These are phyloP conservation scores for Planococcus citri DNA, from an alignment of 1,140 invertebrate species.

Conservation along the genomic window DNA sequence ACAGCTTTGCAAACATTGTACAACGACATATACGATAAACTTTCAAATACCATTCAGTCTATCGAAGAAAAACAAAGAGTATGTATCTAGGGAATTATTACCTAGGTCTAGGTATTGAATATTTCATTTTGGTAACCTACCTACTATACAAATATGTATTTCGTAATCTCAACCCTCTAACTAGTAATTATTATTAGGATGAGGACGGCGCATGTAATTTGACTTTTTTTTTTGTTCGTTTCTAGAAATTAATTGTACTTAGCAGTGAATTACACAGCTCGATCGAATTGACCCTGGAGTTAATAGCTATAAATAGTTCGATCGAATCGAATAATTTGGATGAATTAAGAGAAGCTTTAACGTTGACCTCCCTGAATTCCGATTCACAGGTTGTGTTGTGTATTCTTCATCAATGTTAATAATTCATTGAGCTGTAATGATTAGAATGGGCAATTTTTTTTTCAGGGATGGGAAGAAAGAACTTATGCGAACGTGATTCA, in stretches of 20 bases:
- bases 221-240: too few relatives aligned
- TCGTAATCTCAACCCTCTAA: too few relatives aligned
- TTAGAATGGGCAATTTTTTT: too few relatives aligned
- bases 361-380: background rate
- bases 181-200: background rate
- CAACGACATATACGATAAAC: too few relatives aligned
- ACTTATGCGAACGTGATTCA: background rate
- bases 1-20: background rate
- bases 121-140: too few relatives aligned
- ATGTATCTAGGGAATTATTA: too few relatives aligned
- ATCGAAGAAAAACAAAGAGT: too few relatives aligned
- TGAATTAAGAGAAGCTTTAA: background rate
- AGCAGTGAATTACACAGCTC: background rate
- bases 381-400: background rate
- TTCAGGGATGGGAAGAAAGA: background rate
- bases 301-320: background rate
- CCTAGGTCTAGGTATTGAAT: too few relatives aligned
- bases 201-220: background rate
- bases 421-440: too few relatives aligned
- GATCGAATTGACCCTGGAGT: background rate
- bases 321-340: background rate
- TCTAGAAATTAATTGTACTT: background rate
- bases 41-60: too few relatives aligned
- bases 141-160: too few relatives aligned
- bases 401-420: too few relatives aligned